Evolutionary conservation across 2,113 vertebrate genomes (phyloP).

Genomic region (Phoenicopterus ruber): DNA sequence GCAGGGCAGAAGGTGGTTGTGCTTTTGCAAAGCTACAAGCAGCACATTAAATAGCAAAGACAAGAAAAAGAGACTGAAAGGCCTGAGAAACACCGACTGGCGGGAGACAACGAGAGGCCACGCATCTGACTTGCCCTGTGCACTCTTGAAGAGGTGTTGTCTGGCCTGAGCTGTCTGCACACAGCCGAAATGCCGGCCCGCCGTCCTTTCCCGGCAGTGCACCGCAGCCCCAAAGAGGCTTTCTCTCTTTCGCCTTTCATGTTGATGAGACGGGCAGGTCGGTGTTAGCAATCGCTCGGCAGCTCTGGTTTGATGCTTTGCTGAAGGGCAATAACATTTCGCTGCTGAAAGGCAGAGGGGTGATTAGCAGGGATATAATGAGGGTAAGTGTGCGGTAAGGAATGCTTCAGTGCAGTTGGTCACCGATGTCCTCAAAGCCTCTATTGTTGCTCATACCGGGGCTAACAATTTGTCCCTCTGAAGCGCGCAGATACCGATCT

Average conservation of each 20-base stretch:
- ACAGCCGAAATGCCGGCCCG: neutral
- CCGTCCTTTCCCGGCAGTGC: neutral
- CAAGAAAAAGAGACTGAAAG: neutral
- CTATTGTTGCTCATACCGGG: neutral
- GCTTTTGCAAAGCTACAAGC: neutral
- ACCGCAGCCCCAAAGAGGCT: fast-evolving
- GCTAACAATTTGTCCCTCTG: neutral
- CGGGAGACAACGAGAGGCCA: neutral
- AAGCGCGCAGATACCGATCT: neutral
- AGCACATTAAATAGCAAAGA: neutral
- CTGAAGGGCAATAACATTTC: neutral
- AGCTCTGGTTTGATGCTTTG: neutral
- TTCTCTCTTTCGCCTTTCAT: neutral
- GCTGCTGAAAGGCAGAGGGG: neutral
- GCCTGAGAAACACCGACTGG: neutral
- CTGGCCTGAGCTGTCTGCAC: neutral
- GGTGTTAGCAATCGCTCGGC: neutral
- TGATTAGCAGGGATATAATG: neutral
- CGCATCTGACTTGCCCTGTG: neutral
- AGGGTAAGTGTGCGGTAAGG: neutral
- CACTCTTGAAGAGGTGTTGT: neutral
- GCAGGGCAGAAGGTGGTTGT: fast-evolving
- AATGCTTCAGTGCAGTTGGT: neutral
- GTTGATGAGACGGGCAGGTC: neutral
- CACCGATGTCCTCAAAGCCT: neutral